Base-by-base conservation (phyloP, 2,888 invertebrate species). In the Netelia virgata region DNA sequence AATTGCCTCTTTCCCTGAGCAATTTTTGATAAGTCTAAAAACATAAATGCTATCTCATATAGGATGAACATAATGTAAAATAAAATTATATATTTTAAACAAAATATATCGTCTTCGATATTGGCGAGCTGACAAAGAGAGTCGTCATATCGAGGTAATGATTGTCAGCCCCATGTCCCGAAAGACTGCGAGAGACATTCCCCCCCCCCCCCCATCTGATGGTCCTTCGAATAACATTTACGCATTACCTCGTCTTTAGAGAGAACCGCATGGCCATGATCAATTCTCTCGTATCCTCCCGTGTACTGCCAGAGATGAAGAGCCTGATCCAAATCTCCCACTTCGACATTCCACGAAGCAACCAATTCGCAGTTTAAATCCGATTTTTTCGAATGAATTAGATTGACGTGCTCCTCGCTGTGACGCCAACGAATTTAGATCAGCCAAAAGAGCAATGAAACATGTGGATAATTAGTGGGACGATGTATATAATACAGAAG, bases 241-340 rank as follows among this genome's bases (percentile, higher is more conserved):
- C 3, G 28, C 28, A 28, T 87, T 88, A 97, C 97, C 91, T 95
- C 93, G 94, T 97, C 97, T 90, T 96, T 95, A 87, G 94, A 95
- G 70, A 97, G 95, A 84, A 96, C 93, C 86, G 95, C 94, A 91
- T 97, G 96, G 43, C 97, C 96, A 89, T 96, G 95, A 94, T 98
- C 98, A 90, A 98, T 96, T 89, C 96, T 96, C 91, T 97, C 96
- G 91, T 98, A 99, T 23, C 99, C 99, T 69, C 98, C 98, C 11
- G 96, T 97, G 93, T 98, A 99, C 91, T 97, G 96, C 99, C 99
- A 99, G 78, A 99, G 95, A 94, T 99, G 99, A 84, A 99, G 95
- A 18, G 97, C 98, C 94, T 99, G 99, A 95, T 99, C 99, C 95
- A 99, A 97, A 92, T 99, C 99, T 50, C 99, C 99, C 55, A 98